phyloP scores from a whole-genome alignment of 2,797 vertebrate genomes.

The Ficedula albicollis region DNA sequence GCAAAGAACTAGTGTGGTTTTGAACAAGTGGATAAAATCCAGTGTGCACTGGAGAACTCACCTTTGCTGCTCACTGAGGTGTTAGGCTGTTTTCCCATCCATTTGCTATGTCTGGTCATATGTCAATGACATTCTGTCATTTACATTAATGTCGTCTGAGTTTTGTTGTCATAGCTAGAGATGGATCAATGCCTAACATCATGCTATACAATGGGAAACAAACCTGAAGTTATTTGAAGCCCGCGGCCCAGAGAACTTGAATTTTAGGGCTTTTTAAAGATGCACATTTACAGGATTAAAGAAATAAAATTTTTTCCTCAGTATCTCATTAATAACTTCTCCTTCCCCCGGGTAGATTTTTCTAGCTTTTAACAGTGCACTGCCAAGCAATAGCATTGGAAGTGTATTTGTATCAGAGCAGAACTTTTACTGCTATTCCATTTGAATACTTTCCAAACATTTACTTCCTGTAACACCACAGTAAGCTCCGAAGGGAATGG shows the following conservation, averaged over 20 bases:
- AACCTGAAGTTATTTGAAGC: background rate
- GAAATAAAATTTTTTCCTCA: background rate
- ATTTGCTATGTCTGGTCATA: background rate
- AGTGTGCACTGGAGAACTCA: background rate
- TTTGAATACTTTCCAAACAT: background rate
- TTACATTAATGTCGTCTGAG: background rate
- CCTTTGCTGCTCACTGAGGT: background rate
- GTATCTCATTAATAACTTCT: background rate
- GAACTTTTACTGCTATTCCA: background rate
- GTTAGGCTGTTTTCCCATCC: background rate
- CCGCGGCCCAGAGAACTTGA: background rate
- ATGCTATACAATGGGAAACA: background rate
- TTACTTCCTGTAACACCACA: background rate
- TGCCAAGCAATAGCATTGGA: background rate
- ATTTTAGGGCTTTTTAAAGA: background rate
- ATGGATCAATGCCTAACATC: background rate
- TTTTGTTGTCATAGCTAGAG: background rate
- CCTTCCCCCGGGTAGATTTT: accelerated
- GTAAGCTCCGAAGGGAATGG: background rate
- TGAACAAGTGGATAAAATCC: background rate
- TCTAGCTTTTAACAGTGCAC: background rate
- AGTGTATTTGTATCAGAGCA: background rate
- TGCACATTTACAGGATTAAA: background rate
- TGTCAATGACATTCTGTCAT: background rate
- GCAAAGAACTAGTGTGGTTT: background rate